A percentile compares a stretch with the other conserved stretches of the same genome.
Evolutionary conservation across 1,140 invertebrate species (phyloP).

Genomic region (Phortica variegata): DNA sequence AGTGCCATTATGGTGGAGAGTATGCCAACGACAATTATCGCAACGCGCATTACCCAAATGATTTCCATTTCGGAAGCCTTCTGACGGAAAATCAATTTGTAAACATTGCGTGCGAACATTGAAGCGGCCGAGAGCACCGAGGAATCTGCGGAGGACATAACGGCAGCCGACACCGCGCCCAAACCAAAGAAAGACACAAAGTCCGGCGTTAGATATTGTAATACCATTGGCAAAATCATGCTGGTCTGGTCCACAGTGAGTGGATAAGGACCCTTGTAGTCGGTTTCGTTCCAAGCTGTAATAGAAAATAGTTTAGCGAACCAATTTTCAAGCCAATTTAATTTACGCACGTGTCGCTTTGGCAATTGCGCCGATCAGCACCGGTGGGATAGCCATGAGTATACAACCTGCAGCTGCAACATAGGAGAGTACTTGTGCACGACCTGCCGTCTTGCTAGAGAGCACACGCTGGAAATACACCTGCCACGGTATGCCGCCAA

Average conservation of each 20-base stretch:
- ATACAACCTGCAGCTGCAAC: constrained; percentile 94
- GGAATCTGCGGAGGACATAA: constrained; percentile 98
- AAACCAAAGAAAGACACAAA: constrained; percentile 95
- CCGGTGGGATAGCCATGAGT: constrained; percentile 94
- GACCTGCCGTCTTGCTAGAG: constrained; percentile 88
- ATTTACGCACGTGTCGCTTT: constrained; percentile 82
- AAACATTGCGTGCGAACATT: constrained; percentile 98
- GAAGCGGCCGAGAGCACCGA: constrained; percentile 94
- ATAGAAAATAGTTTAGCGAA: neutral
- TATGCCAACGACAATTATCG: constrained; percentile 90
- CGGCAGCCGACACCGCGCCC: constrained; percentile 96
- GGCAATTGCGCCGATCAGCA: constrained; percentile 94
- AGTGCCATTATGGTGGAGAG: constrained; percentile 94
- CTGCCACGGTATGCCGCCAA: constrained; percentile 99
- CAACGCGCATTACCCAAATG: constrained; percentile 94
- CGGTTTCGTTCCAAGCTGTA: constrained; percentile 91
- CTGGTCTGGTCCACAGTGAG: constrained; percentile 77
- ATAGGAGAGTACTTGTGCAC: constrained; percentile 94
- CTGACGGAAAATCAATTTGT: constrained; percentile 93
- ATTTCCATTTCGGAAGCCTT: constrained; percentile 95
- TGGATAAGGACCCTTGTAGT: constrained; percentile 72
- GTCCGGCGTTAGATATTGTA: constrained; percentile 92
- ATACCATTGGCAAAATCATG: constrained; percentile 94
- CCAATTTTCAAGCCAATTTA: too few relatives aligned
- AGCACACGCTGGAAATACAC: constrained; percentile 98